Evolutionary conservation across 2,113 vertebrate species (phyloP).

Genomic region (Morone saxatilis): DNA sequence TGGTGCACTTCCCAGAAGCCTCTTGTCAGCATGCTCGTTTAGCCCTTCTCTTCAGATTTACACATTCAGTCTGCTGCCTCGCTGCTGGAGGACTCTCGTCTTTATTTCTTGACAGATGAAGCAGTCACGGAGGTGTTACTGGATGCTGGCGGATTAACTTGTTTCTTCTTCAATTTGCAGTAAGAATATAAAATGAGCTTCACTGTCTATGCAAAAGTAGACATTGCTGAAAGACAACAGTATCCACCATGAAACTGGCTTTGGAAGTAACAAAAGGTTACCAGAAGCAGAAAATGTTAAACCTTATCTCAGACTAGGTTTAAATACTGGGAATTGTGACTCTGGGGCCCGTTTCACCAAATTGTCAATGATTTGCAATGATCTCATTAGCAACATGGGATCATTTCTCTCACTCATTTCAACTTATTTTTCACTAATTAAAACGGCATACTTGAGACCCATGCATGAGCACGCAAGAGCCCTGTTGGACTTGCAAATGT

Average conservation of each 20-base stretch:
- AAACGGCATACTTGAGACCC: background rate
- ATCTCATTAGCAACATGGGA: background rate
- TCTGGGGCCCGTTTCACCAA: background rate
- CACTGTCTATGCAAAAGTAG: background rate
- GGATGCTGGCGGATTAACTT: background rate
- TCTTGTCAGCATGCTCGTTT: background rate
- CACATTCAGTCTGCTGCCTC: conserved; percentile 6
- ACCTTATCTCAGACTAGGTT: background rate
- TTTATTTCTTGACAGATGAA: conserved; percentile 30
- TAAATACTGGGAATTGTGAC: background rate
- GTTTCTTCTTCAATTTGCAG: background rate
- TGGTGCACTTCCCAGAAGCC: conserved; percentile 28
- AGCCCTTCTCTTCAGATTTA: conserved; percentile 30
- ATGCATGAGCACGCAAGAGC: background rate
- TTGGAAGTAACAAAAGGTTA: background rate
- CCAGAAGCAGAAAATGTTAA: background rate
- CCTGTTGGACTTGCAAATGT: background rate
- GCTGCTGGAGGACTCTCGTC: background rate
- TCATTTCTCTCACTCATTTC: background rate
- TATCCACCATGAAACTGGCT: background rate
- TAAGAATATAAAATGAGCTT: background rate
- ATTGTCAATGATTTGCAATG: background rate
- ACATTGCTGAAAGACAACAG: background rate
- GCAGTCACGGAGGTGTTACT: background rate
- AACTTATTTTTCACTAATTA: background rate